Percentiles rank a stretch among this genome's conserved stretches.
Evolutionary conservation across 2,888 invertebrate genomes (phyloP).

Genomic region (Conistra vaccinii): DNA sequence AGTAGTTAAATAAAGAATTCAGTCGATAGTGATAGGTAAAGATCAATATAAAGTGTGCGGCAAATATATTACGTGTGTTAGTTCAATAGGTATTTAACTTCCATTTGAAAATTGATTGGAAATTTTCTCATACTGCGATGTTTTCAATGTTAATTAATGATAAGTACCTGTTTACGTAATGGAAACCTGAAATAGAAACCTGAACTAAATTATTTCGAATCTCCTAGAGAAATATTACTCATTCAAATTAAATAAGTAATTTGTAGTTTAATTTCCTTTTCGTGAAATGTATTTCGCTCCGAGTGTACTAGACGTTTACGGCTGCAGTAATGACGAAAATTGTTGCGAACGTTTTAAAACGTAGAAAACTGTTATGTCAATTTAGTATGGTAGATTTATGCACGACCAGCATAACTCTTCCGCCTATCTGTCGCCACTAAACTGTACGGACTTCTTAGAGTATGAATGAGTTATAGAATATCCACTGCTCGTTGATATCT

Average conservation of each 20-base stretch:
- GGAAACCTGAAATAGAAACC: not conserved
- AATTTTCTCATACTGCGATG: not conserved
- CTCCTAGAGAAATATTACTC: not conserved
- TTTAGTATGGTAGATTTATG: conserved; percentile 55
- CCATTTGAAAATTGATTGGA: not conserved
- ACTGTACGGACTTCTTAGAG: conserved; percentile 40
- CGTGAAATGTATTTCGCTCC: conserved; percentile 12
- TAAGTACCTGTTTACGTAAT: not conserved
- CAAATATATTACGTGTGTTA: not conserved
- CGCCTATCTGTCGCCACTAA: conserved; percentile 54
- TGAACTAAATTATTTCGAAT: not conserved
- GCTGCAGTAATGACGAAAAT: conserved; percentile 36
- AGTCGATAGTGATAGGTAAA: not conserved
- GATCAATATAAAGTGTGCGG: not conserved
- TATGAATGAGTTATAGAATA: conserved; percentile 38
- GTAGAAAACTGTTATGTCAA: conserved; percentile 54
- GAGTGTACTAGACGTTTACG: conserved; percentile 33
- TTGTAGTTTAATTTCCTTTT: conserved; percentile 19
- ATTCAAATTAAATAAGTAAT: conserved; percentile 14
- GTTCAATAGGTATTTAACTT: not conserved
- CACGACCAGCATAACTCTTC: conserved; percentile 52
- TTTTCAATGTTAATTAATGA: not conserved
- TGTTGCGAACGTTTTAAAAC: conserved; percentile 23
- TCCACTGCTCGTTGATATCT: not conserved
- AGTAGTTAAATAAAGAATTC: too few relatives aligned